These are phyloP conservation scores for Aramus guarauna DNA, from an alignment of 2,113 vertebrate species.

Conservation along the genomic window DNA sequence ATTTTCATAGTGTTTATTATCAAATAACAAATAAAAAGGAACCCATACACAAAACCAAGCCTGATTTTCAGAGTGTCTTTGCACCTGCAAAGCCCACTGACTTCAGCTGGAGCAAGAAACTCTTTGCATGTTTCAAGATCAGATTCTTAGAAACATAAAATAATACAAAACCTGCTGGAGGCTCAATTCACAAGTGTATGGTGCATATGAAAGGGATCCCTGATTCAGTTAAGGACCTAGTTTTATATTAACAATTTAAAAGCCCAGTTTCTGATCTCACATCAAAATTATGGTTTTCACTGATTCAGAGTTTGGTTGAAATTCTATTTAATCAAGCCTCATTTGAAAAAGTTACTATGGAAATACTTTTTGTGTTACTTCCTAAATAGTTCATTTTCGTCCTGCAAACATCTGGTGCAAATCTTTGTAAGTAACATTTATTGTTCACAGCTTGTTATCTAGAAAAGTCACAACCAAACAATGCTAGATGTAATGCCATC, in stretches of 20 bases:
- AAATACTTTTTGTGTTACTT: neutral
- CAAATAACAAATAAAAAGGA: neutral
- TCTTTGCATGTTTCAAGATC: neutral
- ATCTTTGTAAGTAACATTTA: neutral
- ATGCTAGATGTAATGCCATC: neutral
- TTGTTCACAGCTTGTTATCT: neutral
- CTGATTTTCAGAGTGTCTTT: constrained; percentile 5
- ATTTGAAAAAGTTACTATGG: neutral
- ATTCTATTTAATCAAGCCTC: neutral
- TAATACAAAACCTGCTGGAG: neutral
- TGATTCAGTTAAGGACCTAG: neutral
- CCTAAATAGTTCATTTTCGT: neutral
- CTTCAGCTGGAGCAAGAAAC: constrained; percentile 12
- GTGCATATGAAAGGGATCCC: neutral
- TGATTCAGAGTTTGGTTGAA: neutral
- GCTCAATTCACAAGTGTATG: neutral
- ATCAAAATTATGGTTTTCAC: neutral
- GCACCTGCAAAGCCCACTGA: constrained; percentile 31
- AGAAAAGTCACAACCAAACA: neutral
- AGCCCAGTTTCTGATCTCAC: neutral
- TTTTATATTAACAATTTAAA: neutral
- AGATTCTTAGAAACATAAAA: neutral
- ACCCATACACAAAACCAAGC: neutral
- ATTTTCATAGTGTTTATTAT: neutral
- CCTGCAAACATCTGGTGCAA: neutral